These are phyloP conservation scores for Fragum fragum DNA, from an alignment of 2,888 invertebrate species.

Conservation along the genomic window DNA sequence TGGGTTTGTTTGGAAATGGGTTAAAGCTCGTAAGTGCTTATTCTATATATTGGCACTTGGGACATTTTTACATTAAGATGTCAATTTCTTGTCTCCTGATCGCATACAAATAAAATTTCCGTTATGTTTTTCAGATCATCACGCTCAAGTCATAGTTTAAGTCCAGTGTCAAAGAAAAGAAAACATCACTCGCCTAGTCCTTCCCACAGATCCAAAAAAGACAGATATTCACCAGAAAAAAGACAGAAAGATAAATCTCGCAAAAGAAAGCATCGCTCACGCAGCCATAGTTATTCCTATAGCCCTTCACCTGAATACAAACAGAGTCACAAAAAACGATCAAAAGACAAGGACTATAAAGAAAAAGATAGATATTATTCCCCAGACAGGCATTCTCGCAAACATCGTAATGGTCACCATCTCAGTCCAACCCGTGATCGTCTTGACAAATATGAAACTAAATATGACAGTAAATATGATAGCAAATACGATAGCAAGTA, in stretches of 20 bases:
- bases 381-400: conserved; percentile 68
- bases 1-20: no score
- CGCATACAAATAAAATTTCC: no score
- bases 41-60: no score
- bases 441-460: conserved; percentile 57
- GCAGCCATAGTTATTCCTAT: conserved; percentile 70
- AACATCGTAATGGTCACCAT: conserved; percentile 76
- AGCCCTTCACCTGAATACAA: conserved; percentile 69
- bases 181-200: conserved; percentile 64
- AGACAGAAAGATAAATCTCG: conserved; percentile 72
- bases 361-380: conserved; percentile 72
- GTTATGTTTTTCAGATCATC: conserved; percentile 67
- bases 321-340: conserved; percentile 65
- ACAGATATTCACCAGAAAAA: conserved; percentile 69
- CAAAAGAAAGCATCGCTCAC: conserved; percentile 74
- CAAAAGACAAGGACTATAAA: conserved; percentile 67
- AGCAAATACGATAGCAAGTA: conserved; percentile 7
- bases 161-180: conserved; percentile 70
- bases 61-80: no score
- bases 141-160: conserved; percentile 71
- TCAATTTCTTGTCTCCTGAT: no score
- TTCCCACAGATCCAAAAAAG: conserved; percentile 72
- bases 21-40: no score
- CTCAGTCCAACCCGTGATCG: conserved; percentile 72
- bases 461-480: conserved; percentile 51